These are phyloP conservation scores for Scaptomyza parva DNA, from an alignment of 2,888 invertebrate species.

Conservation along the genomic window DNA sequence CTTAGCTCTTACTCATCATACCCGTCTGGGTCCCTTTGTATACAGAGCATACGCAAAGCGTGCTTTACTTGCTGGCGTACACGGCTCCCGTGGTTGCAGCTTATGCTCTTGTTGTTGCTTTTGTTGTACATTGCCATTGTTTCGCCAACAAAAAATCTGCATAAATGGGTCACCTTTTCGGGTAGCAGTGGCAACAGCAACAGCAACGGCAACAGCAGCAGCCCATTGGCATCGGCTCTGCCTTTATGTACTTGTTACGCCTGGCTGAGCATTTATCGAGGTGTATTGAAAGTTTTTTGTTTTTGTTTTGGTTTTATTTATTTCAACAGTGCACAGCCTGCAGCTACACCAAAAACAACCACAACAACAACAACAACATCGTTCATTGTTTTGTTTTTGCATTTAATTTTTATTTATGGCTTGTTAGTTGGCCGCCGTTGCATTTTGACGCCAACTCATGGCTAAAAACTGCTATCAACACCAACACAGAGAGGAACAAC, in stretches of 20 bases:
- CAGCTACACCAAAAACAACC: slow-evolving; percentile 16
- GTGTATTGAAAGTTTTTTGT: slow-evolving; percentile 50
- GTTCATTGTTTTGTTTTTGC: slow-evolving; percentile 35
- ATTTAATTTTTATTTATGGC: slow-evolving; percentile 60
- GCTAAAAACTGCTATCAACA: slow-evolving; percentile 52
- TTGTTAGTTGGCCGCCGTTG: slow-evolving; percentile 48
- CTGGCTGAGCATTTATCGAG: slow-evolving; percentile 38
- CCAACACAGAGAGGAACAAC: slow-evolving; percentile 26
- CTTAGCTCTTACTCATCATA: slow-evolving; percentile 1
- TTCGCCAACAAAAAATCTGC: slow-evolving; percentile 70
- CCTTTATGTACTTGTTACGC: slow-evolving; percentile 73
- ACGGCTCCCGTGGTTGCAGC: slow-evolving; percentile 53
- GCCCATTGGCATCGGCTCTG: slow-evolving; percentile 51
- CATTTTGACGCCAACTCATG: slow-evolving; percentile 60
- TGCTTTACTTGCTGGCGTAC: slow-evolving; percentile 62
- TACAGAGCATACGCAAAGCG: slow-evolving; percentile 36
- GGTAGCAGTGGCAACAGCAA: slow-evolving; percentile 24
- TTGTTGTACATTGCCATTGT: slow-evolving; percentile 67
- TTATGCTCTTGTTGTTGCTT: slow-evolving; percentile 22
- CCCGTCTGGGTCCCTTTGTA: not conserved
- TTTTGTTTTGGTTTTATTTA: slow-evolving; percentile 20
- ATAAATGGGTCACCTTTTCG: slow-evolving; percentile 74
- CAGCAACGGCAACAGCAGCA: slow-evolving; percentile 26
- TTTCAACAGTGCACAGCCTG: slow-evolving; percentile 19
- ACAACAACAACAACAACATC: slow-evolving; percentile 7